Conservation (phyloP, 1,140 invertebrate genomes). For the Drosophila santomea region DNA sequence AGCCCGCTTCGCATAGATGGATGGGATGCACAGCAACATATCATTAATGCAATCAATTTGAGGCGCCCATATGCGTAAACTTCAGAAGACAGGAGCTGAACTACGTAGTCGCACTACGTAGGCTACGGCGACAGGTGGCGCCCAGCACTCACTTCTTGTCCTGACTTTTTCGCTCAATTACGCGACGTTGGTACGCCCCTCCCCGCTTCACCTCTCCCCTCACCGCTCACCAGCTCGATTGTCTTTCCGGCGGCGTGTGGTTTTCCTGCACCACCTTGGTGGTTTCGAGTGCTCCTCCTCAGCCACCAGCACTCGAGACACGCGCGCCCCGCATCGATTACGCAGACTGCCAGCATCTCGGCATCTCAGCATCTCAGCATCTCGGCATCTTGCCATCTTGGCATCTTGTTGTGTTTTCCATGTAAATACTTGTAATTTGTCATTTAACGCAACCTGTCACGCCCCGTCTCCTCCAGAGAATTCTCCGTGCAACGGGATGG, state of each 20-base stretch:
- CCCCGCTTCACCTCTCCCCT: background rate
- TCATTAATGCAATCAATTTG: constrained; percentile 62
- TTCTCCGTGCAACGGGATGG: constrained; percentile 24
- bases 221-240: constrained; percentile 29
- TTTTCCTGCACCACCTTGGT: constrained; percentile 23
- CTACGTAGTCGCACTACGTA: background rate
- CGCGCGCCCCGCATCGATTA: constrained; percentile 61
- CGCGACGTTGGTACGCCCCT: constrained; percentile 5
- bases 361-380: constrained; percentile 7
- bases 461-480: constrained; percentile 10
- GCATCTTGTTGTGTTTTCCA: constrained; percentile 65
- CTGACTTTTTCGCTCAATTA: constrained; percentile 64
- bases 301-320: constrained; percentile 34
- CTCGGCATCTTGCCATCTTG: constrained; percentile 22
- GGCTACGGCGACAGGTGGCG: constrained; percentile 43
- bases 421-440: constrained; percentile 72
- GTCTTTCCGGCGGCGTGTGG: constrained; percentile 60
- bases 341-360: constrained; percentile 20
- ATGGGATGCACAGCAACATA: constrained; percentile 27
- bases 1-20: too few relatives aligned
- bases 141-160: constrained; percentile 27
- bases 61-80: background rate
- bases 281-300: constrained; percentile 1
- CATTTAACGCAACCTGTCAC: constrained; percentile 54
- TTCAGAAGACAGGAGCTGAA: constrained; percentile 6